Evolutionary conservation across 2,797 vertebrate genomes (phyloP).

Genomic region (Podargus strigoides): DNA sequence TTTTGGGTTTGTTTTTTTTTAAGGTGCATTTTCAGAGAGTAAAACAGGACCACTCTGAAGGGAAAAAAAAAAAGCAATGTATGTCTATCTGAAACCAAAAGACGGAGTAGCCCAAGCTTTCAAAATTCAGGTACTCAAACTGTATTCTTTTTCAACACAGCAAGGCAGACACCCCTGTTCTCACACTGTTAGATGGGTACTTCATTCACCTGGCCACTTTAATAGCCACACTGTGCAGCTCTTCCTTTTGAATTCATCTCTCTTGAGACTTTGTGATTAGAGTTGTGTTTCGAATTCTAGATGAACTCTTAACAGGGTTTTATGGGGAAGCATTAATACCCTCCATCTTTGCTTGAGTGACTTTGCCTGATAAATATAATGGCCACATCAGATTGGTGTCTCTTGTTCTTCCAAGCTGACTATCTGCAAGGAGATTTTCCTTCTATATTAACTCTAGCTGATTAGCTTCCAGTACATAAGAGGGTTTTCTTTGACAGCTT

Average conservation of each 20-base stretch:
- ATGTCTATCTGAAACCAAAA: not conserved
- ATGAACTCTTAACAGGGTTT: not conserved
- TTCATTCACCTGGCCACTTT: not conserved
- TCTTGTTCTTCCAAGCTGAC: not conserved
- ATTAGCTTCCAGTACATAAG: not conserved
- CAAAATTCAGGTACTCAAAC: not conserved
- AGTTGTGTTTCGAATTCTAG: not conserved
- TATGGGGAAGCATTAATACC: not conserved
- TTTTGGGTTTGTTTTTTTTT: not conserved
- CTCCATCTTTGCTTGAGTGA: not conserved
- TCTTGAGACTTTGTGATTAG: not conserved
- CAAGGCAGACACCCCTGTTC: not conserved
- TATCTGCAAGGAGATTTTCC: not conserved
- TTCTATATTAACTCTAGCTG: not conserved
- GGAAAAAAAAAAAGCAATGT: not conserved
- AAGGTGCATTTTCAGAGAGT: not conserved
- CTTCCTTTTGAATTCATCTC: not conserved
- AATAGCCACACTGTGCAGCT: not conserved
- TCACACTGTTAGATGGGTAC: accelerated
- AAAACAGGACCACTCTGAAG: not conserved
- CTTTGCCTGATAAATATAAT: not conserved
- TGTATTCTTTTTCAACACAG: not conserved
- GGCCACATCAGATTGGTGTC: not conserved
- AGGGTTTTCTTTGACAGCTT: not conserved
- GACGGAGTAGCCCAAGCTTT: not conserved